These are phyloP conservation scores for Cephonodes hylas DNA, from an alignment of 2,888 invertebrate species.

Conservation along the genomic window DNA sequence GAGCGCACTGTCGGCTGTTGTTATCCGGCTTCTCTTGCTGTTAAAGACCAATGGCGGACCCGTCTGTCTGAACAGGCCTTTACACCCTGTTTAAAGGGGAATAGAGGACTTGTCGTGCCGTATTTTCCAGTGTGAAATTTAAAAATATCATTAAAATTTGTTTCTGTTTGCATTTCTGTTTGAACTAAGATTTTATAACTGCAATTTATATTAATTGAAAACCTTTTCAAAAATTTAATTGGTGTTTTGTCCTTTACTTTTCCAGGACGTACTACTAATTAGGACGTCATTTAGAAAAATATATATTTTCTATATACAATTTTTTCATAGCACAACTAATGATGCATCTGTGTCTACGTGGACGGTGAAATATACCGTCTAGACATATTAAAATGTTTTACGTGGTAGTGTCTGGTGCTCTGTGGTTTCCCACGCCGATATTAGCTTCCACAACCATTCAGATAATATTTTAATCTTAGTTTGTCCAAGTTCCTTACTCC, in stretches of 20 bases:
- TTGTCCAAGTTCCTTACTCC: background rate
- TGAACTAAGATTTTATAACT: no score
- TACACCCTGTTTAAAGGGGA: background rate
- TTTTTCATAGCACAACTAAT: background rate
- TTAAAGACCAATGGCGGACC: background rate
- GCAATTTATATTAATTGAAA: no score
- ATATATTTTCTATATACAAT: background rate
- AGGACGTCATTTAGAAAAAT: background rate
- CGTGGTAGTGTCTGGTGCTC: background rate
- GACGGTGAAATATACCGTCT: conserved; percentile 14
- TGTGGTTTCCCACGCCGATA: background rate
- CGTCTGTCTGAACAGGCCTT: background rate
- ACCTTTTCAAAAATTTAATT: no score
- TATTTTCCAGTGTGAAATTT: no score
- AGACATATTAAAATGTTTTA: conserved; percentile 15
- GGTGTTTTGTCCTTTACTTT: no score
- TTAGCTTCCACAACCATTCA: background rate
- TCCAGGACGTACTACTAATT: background rate
- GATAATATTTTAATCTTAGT: background rate
- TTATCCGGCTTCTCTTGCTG: background rate
- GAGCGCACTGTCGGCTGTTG: background rate
- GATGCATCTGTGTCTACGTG: background rate
- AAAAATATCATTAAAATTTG: no score
- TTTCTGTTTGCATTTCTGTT: no score
- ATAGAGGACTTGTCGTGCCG: no score